Evolutionary conservation across 2,113 vertebrate species (phyloP).

Genomic region (Gorilla gorilla): DNA sequence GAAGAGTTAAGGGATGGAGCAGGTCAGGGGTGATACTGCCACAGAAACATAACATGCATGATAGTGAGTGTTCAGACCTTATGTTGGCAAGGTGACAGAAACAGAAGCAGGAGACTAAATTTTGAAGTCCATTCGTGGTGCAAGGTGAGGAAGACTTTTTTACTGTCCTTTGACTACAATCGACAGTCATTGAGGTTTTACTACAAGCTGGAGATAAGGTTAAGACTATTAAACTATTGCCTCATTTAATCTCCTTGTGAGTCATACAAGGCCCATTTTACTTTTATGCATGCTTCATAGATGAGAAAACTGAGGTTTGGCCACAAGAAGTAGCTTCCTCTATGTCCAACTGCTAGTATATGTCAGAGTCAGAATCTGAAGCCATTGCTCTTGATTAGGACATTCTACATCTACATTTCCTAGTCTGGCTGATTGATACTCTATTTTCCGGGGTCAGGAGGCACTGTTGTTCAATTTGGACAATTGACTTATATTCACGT

Average conservation of each 20-base stretch:
- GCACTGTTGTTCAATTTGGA: background rate
- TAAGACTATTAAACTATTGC: background rate
- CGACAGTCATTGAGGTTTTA: background rate
- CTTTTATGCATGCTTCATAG: background rate
- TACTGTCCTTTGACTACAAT: background rate
- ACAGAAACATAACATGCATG: accelerated
- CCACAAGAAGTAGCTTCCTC: background rate
- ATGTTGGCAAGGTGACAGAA: background rate
- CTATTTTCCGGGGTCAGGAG: background rate
- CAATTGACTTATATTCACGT: background rate
- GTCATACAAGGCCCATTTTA: background rate
- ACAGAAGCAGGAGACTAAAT: background rate
- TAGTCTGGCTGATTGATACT: background rate
- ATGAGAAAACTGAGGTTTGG: background rate
- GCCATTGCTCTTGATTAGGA: too few relatives aligned
- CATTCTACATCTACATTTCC: background rate
- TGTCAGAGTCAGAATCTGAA: background rate
- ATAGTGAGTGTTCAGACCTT: background rate
- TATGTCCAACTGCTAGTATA: background rate
- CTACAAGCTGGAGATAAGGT: background rate
- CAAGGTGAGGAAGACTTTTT: background rate
- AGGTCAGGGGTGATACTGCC: background rate
- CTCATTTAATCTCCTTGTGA: background rate
- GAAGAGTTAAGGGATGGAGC: background rate
- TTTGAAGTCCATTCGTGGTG: background rate